These are phyloP conservation scores for Hirundo rustica DNA, from an alignment of 2,797 vertebrate genomes.

Conservation along the genomic window DNA sequence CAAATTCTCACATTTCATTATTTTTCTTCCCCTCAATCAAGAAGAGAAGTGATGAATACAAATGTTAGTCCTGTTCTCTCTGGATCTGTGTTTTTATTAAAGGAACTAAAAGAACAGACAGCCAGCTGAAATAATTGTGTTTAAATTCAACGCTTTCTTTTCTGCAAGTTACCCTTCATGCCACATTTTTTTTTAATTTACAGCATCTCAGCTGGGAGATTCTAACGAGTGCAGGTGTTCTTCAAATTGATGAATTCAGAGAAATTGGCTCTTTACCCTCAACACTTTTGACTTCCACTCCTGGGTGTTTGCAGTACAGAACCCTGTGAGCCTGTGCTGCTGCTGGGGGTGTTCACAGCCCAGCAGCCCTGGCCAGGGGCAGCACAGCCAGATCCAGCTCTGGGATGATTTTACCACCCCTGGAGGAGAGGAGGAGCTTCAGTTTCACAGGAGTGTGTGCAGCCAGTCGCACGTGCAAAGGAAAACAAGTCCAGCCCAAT, in stretches of 20 bases:
- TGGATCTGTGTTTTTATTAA: background rate
- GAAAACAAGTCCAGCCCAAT: background rate
- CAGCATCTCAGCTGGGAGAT: background rate
- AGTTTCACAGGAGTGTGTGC: background rate
- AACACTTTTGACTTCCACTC: background rate
- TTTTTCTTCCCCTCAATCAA: background rate
- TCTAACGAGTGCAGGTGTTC: background rate
- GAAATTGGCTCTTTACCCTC: background rate
- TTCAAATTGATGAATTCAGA: background rate
- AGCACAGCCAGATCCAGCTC: background rate
- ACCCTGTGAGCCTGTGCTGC: background rate
- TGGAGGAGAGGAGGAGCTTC: background rate
- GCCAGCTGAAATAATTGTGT: background rate
- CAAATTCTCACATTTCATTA: background rate
- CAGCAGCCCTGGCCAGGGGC: background rate
- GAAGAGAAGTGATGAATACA: background rate
- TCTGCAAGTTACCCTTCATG: background rate
- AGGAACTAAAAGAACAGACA: background rate
- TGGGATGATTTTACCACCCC: rapidly evolving
- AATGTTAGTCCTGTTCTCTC: background rate
- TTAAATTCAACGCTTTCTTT: background rate
- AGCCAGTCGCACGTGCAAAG: background rate
- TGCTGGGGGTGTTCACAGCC: background rate
- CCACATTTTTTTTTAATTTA: background rate
- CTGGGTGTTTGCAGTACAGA: rapidly evolving